These are phyloP conservation scores for Oncopodura yosiiana DNA, from an alignment of 1,140 invertebrate genomes.

Conservation along the genomic window DNA sequence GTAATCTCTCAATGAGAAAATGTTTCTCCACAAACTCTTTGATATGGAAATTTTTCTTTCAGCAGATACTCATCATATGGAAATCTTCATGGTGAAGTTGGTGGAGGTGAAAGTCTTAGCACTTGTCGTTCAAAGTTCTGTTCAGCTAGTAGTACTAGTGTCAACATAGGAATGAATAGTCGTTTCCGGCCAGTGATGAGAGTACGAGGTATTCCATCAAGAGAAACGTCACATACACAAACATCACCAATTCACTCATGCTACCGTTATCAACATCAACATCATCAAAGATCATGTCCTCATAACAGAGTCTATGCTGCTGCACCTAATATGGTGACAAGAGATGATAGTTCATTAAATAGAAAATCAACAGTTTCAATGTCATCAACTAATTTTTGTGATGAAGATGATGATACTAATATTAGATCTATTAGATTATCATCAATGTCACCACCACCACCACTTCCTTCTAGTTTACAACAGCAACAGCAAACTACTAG, in stretches of 20 bases:
- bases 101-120: too few species aligned
- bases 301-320: too few species aligned
- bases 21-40: too few species aligned
- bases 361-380: not conserved
- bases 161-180: constrained; percentile 2
- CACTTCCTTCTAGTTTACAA: not conserved
- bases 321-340: too few species aligned
- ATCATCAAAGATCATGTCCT: not conserved
- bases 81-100: constrained; percentile 4
- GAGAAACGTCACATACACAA: constrained; percentile 6
- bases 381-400: not conserved
- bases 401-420: too few species aligned
- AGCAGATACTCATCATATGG: constrained; percentile 15
- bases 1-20: too few species aligned
- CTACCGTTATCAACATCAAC: not conserved
- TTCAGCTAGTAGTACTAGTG: not conserved
- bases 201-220: constrained; percentile 24
- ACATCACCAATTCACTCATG: not conserved
- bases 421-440: too few species aligned
- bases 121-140: too few species aligned
- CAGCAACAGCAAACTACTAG: too few species aligned
- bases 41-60: too few species aligned
- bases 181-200: constrained; percentile 27
- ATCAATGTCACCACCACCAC: too few species aligned
- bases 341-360: not conserved